Evolutionary conservation across 2,113 vertebrate species (phyloP).

Genomic region (Mirza zaza): DNA sequence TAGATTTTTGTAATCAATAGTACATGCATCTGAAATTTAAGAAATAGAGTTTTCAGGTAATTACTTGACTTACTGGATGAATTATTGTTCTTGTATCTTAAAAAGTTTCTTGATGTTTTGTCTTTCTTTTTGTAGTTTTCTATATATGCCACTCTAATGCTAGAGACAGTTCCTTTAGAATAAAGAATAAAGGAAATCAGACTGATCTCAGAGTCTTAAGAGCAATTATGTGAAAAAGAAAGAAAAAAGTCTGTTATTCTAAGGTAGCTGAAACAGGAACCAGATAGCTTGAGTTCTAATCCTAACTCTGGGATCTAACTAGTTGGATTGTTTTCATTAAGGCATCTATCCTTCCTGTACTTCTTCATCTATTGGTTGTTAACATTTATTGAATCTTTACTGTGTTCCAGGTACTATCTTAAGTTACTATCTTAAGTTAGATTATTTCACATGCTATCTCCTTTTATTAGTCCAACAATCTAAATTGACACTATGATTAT

Average conservation of each 20-base stretch:
- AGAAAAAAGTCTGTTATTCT: not conserved
- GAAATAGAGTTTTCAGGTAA: not conserved
- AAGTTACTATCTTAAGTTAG: not conserved
- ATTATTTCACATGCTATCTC: not conserved
- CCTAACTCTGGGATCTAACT: not conserved
- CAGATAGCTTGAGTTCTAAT: not conserved
- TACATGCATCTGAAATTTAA: conserved; percentile 7
- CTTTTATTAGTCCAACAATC: not conserved
- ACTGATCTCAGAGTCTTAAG: not conserved
- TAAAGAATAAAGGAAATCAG: not conserved
- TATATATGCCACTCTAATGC: not conserved
- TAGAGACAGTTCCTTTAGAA: not conserved
- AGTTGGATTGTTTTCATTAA: not conserved
- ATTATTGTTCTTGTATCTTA: not conserved
- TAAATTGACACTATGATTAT: not conserved
- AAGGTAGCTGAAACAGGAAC: not conserved
- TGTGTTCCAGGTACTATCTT: not conserved
- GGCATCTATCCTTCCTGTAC: not conserved
- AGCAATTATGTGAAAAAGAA: not conserved
- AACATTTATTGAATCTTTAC: not conserved
- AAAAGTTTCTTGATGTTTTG: not conserved
- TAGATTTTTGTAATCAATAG: not conserved
- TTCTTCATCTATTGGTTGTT: not conserved
- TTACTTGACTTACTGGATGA: not conserved
- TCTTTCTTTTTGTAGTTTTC: not conserved